Evolutionary conservation across 1,140 invertebrate species (phyloP).

Genomic region (Lanistes nyassanus): DNA sequence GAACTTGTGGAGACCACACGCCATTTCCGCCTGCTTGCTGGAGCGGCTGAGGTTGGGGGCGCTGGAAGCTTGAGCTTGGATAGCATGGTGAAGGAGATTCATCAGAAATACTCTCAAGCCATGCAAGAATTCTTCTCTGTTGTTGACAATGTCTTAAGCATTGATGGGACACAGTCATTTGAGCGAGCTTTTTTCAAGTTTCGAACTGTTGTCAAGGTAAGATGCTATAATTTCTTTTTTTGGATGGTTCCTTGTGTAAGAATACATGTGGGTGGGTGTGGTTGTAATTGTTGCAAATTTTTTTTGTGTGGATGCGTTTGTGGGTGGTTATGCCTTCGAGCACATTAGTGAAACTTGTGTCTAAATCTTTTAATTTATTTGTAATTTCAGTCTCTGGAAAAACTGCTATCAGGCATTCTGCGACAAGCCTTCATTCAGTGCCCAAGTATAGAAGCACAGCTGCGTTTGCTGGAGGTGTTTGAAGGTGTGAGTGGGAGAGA

Average conservation of each 20-base stretch:
- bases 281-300: too few species aligned
- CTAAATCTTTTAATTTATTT: neutral
- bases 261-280: too few species aligned
- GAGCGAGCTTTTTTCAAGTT: conserved; percentile 66
- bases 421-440: conserved; percentile 60
- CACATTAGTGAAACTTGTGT: neutral
- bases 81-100: conserved; percentile 65
- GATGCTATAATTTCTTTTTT: neutral
- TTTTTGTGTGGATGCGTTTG: neutral
- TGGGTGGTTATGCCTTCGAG: neutral
- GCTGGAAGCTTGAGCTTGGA: conserved; percentile 64
- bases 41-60: conserved; percentile 64
- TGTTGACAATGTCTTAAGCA: conserved; percentile 62
- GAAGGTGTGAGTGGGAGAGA: conserved; percentile 65
- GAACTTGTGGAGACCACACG: conserved; percentile 65
- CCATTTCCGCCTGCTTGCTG: conserved; percentile 64
- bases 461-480: conserved; percentile 66
- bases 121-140: conserved; percentile 62
- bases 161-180: conserved; percentile 64
- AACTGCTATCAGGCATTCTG: conserved; percentile 58
- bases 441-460: conserved; percentile 62
- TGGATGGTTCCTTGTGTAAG: neutral
- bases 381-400: conserved; percentile 57
- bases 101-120: conserved; percentile 57
- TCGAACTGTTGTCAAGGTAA: conserved; percentile 65